Conservation (phyloP, 2,888 invertebrate genomes). For the Helobdella robusta region DNA sequence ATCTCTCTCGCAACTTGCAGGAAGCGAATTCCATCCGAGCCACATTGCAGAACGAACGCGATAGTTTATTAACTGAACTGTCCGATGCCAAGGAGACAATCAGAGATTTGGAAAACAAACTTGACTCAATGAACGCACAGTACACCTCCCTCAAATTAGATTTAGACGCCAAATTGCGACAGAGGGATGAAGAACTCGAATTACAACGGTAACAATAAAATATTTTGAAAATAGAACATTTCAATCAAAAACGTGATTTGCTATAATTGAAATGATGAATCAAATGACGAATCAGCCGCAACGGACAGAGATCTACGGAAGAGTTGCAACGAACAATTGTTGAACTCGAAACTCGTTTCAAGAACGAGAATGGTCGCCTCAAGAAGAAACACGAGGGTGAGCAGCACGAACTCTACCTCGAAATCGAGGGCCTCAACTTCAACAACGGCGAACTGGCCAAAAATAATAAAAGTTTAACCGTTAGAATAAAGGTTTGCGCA, state of each 20-base stretch:
- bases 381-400: slow-evolving; percentile 50
- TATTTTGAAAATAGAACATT: background rate
- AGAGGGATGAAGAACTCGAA: slow-evolving; percentile 98
- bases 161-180: slow-evolving; percentile 86
- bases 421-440: slow-evolving; percentile 36
- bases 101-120: slow-evolving; percentile 86
- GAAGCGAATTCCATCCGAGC: slow-evolving; percentile 81
- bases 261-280: too few relatives aligned
- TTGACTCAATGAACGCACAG: slow-evolving; percentile 69
- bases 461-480: slow-evolving; percentile 92
- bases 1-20: slow-evolving; percentile 82
- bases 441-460: slow-evolving; percentile 64
- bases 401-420: slow-evolving; percentile 46
- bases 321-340: slow-evolving; percentile 49
- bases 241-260: background rate
- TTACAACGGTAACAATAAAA: slow-evolving; percentile 70
- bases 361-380: slow-evolving; percentile 47
- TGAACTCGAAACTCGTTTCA: slow-evolving; percentile 49
- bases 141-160: slow-evolving; percentile 89
- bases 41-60: slow-evolving; percentile 97
- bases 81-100: slow-evolving; percentile 91
- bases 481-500: slow-evolving; percentile 63
- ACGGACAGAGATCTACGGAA: slow-evolving; percentile 48
- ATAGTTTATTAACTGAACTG: slow-evolving; percentile 93
- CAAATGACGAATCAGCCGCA: too few relatives aligned